Percentiles rank a stretch among this genome's conserved stretches.
These are phyloP conservation scores for Agriopis marginaria DNA, from an alignment of 2,888 invertebrate species.

Conservation along the genomic window DNA sequence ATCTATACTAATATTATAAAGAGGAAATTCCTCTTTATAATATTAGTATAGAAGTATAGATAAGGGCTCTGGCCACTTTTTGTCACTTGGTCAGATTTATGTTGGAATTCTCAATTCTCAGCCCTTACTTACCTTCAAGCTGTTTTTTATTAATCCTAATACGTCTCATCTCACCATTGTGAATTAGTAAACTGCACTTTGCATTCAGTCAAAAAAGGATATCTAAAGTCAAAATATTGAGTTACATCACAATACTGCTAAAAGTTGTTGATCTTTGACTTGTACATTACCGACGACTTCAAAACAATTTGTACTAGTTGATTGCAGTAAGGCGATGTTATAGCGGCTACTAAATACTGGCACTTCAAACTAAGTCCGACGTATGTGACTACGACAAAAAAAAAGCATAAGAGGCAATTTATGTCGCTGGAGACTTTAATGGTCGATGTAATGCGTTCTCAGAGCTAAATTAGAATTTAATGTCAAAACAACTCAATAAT, in stretches of 20 bases:
- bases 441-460: slow-evolving; percentile 14
- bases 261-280: slow-evolving; percentile 6
- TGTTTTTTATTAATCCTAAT: too few species aligned
- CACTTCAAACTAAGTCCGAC: slow-evolving; percentile 14
- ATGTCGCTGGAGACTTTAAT: slow-evolving; percentile 29
- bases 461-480: slow-evolving; percentile 31
- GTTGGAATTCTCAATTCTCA: too few species aligned
- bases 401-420: slow-evolving; percentile 20
- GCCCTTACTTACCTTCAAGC: too few species aligned
- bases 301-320: slow-evolving; percentile 16
- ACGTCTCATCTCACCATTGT: too few species aligned
- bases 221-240: neutral
- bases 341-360: slow-evolving; percentile 13
- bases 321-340: slow-evolving; percentile 16
- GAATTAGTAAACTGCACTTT: too few species aligned
- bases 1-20: too few species aligned
- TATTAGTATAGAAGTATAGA: too few species aligned
- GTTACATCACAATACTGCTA: neutral
- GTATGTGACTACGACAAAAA: slow-evolving; percentile 21
- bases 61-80: too few species aligned
- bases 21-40: too few species aligned
- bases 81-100: too few species aligned
- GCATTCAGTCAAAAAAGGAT: too few species aligned
- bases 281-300: slow-evolving; percentile 2
- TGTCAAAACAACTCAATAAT: slow-evolving; percentile 28